Percentiles rank a stretch among this genome's conserved stretches.
Conservation (phyloP, 2,888 invertebrate genomes). For the Sisyra nigra region DNA sequence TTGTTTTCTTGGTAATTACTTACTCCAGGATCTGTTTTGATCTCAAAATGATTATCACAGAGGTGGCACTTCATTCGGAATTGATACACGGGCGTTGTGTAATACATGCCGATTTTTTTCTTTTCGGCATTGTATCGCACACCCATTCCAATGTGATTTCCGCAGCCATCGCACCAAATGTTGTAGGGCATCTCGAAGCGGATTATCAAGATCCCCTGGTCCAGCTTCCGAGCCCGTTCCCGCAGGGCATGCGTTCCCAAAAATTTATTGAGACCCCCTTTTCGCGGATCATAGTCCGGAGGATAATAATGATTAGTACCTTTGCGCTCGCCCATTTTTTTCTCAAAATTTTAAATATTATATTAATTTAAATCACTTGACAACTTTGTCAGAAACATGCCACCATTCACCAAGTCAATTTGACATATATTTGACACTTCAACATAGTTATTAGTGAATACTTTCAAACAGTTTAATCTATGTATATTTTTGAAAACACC, state of each 20-base stretch:
- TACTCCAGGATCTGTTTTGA: slow-evolving; percentile 95
- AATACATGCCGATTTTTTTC: slow-evolving; percentile 92
- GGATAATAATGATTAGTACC: slow-evolving; percentile 97
- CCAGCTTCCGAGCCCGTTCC: slow-evolving; percentile 89
- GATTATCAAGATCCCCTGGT: slow-evolving; percentile 87
- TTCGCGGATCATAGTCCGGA: slow-evolving; percentile 93
- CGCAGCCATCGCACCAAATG: slow-evolving; percentile 98
- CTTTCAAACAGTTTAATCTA: too few relatives aligned
- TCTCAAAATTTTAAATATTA: not conserved
- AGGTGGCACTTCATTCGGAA: slow-evolving; percentile 99
- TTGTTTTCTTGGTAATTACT: slow-evolving; percentile 20
- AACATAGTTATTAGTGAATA: too few relatives aligned
- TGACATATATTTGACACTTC: too few relatives aligned
- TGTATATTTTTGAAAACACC: too few relatives aligned
- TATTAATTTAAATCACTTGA: too few relatives aligned
- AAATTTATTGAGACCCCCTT: slow-evolving; percentile 89
- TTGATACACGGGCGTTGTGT: slow-evolving; percentile 92
- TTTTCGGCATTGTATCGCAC: slow-evolving; percentile 94
- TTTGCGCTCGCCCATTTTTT: slow-evolving; percentile 90
- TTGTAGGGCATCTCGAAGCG: slow-evolving; percentile 99
- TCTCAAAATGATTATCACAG: slow-evolving; percentile 93
- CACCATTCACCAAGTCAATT: too few relatives aligned
- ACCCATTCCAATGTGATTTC: slow-evolving; percentile 98
- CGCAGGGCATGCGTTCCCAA: slow-evolving; percentile 87
- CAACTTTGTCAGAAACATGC: too few relatives aligned